Evolutionary conservation across 2,888 invertebrate genomes (phyloP), one percentile per base, ranked within the genome.

Genomic region (Lasioglossum leucozonium): DNA sequence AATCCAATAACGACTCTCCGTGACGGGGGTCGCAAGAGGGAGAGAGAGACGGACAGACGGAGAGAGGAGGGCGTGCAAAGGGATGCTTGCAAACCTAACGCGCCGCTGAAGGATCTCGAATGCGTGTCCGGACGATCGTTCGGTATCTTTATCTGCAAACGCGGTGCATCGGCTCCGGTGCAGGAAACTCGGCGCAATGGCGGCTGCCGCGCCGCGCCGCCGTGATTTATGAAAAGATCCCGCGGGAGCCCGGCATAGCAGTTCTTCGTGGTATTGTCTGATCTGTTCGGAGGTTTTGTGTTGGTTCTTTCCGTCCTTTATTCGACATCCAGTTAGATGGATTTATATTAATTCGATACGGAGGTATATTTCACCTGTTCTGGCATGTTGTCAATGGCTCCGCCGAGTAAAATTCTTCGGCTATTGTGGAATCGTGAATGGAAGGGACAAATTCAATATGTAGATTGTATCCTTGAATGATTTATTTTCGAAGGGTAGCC

Each of bases 141-240:
- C 37, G 69, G 69, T 69, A 69, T 69, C 69, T 69, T 69, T 69
- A 69, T 69, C 65, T 37, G 65, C 69, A n/a, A n/a, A 69, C 11
- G 37, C 34, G 69, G n/a, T 40, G 37, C 40, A 11, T 22, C 37
- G 18, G 65, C 18, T 30, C 67, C n/a, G 22, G n/a, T 37, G 40
- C 40, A 37, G 37, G n/a, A n/a, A n/a, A n/a, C 40, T n/a, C 40
- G n/a, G 69, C 37, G 69, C 37, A n/a, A 40, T 69, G 40, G 69
- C 13, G n/a, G 40, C 13, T 8, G 16, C 3, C n/a, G 37, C 34
- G 34, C 3, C 34, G 34, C 34, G 34, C 34, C 34, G 16, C 3
- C 13, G 37, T 40, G 69, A 69, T 69, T 69, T 69, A 40, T 69
- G 40, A 13, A 13, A 40, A 37, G 69, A n/a, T 40, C 37, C 34